Conservation (phyloP, 2,113 vertebrate genomes). For the Hippopotamus amphibius region DNA sequence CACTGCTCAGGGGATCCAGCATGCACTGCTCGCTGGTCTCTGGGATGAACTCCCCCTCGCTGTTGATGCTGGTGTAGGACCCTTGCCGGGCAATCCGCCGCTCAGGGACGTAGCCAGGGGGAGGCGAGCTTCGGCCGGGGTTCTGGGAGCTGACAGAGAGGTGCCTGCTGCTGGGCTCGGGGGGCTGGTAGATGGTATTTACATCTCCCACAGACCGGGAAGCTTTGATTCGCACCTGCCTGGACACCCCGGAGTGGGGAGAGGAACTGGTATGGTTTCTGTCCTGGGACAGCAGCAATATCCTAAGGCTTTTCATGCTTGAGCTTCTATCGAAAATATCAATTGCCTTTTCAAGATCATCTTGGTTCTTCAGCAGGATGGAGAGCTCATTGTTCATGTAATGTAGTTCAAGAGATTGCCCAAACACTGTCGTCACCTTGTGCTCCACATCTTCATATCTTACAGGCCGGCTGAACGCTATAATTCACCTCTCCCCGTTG, state of each 20-base stretch:
- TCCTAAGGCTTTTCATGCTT: constrained; percentile 97
- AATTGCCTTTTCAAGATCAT: constrained; percentile 96
- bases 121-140: constrained; percentile 95
- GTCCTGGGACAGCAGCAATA: constrained; percentile 93
- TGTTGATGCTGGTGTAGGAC: constrained; percentile 98
- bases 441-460: too few relatives aligned
- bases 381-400: too few relatives aligned
- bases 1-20: constrained; percentile 96
- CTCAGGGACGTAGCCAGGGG: constrained; percentile 97
- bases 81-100: constrained; percentile 96
- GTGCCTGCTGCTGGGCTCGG: constrained; percentile 95
- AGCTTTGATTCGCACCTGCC: constrained; percentile 97
- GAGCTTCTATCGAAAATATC: constrained; percentile 96
- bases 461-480: too few relatives aligned
- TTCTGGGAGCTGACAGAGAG: constrained; percentile 96
- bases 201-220: constrained; percentile 96
- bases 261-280: constrained; percentile 91
- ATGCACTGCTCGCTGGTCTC: constrained; percentile 96
- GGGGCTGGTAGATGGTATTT: constrained; percentile 91
- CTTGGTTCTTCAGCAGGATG: constrained; percentile 94
- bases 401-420: too few relatives aligned
- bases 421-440: too few relatives aligned
- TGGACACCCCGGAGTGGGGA: constrained; percentile 90
- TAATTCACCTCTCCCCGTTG: too few relatives aligned
- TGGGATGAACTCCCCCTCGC: constrained; percentile 98